These are phyloP conservation scores for Amphipoea oculea DNA, from an alignment of 2,888 invertebrate genomes.

Conservation along the genomic window DNA sequence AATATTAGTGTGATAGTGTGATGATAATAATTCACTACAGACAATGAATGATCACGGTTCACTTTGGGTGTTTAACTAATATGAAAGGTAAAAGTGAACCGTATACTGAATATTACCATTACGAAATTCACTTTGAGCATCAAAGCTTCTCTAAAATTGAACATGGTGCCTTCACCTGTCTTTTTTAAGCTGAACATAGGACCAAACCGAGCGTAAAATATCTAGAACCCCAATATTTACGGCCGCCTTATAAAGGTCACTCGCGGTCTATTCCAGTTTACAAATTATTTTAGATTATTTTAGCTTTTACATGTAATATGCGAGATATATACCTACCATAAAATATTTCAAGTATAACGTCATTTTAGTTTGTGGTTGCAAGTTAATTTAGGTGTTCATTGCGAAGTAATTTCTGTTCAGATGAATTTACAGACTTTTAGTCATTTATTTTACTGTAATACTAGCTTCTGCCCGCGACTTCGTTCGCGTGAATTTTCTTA, in stretches of 20 bases:
- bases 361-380: background rate
- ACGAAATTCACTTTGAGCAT: background rate
- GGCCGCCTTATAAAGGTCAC: conserved; percentile 43
- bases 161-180: background rate
- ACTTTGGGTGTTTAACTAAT: background rate
- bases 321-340: background rate
- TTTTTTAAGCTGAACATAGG: conserved; percentile 30
- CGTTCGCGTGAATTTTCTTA: too few relatives aligned
- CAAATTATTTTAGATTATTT: conserved; percentile 11
- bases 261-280: conserved; percentile 9
- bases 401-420: background rate
- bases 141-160: background rate
- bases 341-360: conserved; percentile 7
- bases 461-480: too few relatives aligned
- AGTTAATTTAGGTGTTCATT: background rate
- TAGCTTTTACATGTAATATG: conserved; percentile 8
- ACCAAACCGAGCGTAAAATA: conserved; percentile 38
- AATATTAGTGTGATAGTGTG: too few relatives aligned
- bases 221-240: conserved; percentile 37
- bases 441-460: background rate
- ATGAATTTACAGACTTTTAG: background rate
- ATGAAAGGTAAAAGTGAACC: background rate
- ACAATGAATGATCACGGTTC: background rate
- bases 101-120: background rate
- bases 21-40: too few relatives aligned